Evolutionary conservation across 2,797 vertebrate species (phyloP), one percentile per base, ranked within the genome.

Genomic region (Hylomyscus alleni): DNA sequence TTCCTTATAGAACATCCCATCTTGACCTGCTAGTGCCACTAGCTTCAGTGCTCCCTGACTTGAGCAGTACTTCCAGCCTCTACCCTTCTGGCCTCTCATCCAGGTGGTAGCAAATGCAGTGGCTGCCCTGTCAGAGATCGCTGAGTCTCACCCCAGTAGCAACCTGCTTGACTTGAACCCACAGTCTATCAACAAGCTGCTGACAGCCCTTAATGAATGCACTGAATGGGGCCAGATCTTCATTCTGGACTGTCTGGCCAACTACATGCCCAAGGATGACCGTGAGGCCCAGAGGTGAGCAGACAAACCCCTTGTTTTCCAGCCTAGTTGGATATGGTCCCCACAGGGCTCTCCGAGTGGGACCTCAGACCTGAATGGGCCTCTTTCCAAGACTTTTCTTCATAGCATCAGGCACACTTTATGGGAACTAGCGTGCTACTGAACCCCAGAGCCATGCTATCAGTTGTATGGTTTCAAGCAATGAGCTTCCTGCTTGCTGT

Each of bases 151-250:
- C 96, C 99, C 99, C 1, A 99, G 99, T 99, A 99, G 99, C 97
- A 99, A 99, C 97, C 99, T 99, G 22, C 98, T 99, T 90, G 99
- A 99, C 97, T 98, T 99, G 98, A 99, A 99, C 97, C 99, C 99
- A 24, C 99, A 99, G 98, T 99, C 99, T 94, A 99, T 99, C 98
- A 99, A 99, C 98, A 99, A 99, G 98, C 98, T 99, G 96, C 98
- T 99, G 96, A 99, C 99, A 0, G 99, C 99, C 96, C 98, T 99
- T 86, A 99, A 99, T 0, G 99, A 99, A 97, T 99, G 99, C 93
- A 99, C 99, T 0, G 99, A 99, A 98, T 99, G 99, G 99, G 99
- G 99, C 17, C 99, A 99, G 99, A 99, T 99, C 98, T 99, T 99
- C 98, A 99, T 99, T 97, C 99, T 99, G 19, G 99, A 99, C 98